Evolutionary conservation across 2,888 invertebrate genomes (phyloP).

Genomic region (Endomychus coccineus): DNA sequence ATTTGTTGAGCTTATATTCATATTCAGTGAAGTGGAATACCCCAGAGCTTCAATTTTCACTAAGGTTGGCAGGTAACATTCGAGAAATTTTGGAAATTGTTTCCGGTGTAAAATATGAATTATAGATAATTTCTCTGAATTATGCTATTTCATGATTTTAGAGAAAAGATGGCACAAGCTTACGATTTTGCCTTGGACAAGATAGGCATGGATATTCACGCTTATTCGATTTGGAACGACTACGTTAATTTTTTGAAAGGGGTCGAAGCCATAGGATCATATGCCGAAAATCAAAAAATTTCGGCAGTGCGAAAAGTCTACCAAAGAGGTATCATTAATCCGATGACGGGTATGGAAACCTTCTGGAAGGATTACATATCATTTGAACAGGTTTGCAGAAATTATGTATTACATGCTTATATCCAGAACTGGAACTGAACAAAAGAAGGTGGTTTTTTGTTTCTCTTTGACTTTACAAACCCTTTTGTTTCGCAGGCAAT

Average conservation of each 20-base stretch:
- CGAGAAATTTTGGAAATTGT: too few species aligned
- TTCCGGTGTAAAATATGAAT: too few species aligned
- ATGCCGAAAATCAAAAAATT: conserved; percentile 99
- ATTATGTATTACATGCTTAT: too few species aligned
- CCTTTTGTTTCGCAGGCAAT: conserved; percentile 33
- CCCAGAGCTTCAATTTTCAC: too few species aligned
- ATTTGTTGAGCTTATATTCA: too few species aligned
- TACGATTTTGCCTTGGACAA: conserved; percentile 99
- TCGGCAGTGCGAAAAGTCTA: conserved; percentile 96
- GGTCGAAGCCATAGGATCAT: conserved; percentile 95
- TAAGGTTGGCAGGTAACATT: too few species aligned
- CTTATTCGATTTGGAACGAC: conserved; percentile 95
- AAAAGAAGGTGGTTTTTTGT: too few species aligned
- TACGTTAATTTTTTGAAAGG: conserved; percentile 94
- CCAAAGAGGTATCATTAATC: conserved; percentile 92
- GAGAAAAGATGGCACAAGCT: conserved; percentile 99
- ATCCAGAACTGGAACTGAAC: too few species aligned
- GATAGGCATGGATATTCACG: conserved; percentile 97
- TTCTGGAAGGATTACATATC: conserved; percentile 97
- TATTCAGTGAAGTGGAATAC: too few species aligned
- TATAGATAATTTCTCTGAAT: background rate
- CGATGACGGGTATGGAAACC: conserved; percentile 94
- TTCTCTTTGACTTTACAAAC: too few species aligned
- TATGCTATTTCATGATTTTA: conserved; percentile 39
- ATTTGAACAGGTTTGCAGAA: conserved; percentile 88